These are phyloP conservation scores for Microcaecilia unicolor DNA, from an alignment of 2,797 vertebrate genomes.

Conservation along the genomic window DNA sequence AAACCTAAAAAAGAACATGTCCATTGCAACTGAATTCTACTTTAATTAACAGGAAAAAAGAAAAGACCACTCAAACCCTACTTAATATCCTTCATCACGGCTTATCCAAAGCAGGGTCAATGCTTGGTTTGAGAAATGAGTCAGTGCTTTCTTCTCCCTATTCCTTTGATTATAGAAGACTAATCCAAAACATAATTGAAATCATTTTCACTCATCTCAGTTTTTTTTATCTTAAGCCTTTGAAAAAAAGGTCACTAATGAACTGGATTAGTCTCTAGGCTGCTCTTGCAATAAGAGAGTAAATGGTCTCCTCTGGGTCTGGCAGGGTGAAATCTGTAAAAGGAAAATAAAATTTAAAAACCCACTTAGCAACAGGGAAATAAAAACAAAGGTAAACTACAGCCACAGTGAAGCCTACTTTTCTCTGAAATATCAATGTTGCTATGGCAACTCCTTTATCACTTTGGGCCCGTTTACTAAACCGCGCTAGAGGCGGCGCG, in stretches of 20 bases:
- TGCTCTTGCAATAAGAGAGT: neutral
- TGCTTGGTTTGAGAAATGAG: neutral
- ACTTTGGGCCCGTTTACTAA: no score
- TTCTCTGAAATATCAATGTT: no score
- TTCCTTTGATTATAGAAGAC: neutral
- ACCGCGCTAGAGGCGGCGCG: no score
- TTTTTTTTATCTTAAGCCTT: neutral
- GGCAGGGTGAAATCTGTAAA: neutral
- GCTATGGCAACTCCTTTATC: no score
- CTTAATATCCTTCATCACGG: neutral
- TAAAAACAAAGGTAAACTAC: neutral
- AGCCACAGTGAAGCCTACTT: no score
- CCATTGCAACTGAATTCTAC: no score
- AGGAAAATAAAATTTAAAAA: no score
- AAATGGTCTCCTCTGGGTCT: neutral
- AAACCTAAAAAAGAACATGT: no score
- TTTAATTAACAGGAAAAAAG: neutral
- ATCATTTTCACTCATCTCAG: neutral
- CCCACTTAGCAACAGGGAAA: neutral
- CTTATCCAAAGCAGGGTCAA: neutral
- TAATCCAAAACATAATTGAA: neutral
- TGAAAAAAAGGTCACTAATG: constrained; percentile 2
- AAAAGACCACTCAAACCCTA: neutral
- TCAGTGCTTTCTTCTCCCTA: neutral
- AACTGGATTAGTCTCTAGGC: neutral